Conservation (phyloP, 2,797 vertebrate species). For the Vireo griseus region DNA sequence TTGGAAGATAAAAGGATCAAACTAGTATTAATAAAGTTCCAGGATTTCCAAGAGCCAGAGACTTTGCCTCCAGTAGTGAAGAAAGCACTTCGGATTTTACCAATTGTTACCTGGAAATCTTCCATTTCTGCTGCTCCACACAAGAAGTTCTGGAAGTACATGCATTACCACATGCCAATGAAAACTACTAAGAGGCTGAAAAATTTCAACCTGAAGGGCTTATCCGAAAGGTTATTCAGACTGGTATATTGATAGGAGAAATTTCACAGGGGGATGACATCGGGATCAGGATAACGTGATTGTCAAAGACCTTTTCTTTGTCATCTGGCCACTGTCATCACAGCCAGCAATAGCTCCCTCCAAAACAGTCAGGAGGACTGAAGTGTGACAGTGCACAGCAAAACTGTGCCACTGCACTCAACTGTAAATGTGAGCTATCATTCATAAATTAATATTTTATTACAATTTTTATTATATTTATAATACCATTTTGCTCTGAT, state of each 20-base stretch:
- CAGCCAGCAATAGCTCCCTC: background rate
- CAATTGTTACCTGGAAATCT: conserved; percentile 76
- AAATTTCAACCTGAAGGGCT: background rate
- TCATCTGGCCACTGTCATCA: background rate
- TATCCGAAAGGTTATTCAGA: background rate
- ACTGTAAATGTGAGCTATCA: background rate
- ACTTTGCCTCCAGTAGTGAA: conserved; percentile 77
- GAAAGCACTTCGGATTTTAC: conserved; percentile 83
- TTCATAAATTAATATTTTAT: background rate
- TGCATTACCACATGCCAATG: conserved; percentile 80
- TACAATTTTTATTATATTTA: background rate
- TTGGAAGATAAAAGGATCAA: conserved; percentile 77
- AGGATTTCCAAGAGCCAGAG: conserved; percentile 68
- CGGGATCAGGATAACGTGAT: background rate
- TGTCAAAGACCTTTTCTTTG: background rate
- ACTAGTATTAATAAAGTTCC: conserved; percentile 82
- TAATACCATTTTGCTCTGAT: background rate
- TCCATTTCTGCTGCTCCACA: conserved; percentile 47
- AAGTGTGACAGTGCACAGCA: background rate
- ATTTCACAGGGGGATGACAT: background rate
- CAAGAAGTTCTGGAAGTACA: conserved; percentile 81
- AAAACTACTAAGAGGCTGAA: background rate
- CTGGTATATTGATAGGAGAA: background rate
- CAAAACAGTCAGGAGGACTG: background rate
- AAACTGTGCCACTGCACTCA: background rate